These are phyloP conservation scores for Penaeus monodon DNA, from an alignment of 2,888 invertebrate genomes.

Conservation along the genomic window DNA sequence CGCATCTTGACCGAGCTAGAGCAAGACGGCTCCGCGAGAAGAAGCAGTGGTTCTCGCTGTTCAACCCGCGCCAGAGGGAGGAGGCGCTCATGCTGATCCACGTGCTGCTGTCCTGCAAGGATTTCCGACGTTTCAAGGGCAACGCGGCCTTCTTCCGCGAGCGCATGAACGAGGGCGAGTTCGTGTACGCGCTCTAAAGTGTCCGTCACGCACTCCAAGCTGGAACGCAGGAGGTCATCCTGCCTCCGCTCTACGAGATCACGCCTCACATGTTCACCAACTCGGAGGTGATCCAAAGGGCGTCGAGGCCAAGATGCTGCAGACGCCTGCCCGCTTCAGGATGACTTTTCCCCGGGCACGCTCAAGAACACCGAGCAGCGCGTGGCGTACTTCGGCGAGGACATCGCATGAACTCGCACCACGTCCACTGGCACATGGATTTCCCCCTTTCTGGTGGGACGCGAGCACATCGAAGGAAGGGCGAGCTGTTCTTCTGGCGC, in stretches of 20 bases:
- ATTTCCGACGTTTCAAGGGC: conserved; percentile 79
- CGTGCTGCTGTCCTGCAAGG: conserved; percentile 79
- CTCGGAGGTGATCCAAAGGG: conserved; percentile 71
- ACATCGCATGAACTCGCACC: conserved; percentile 68
- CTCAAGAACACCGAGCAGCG: conserved; percentile 67
- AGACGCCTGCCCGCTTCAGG: conserved; percentile 66
- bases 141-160: conserved; percentile 79
- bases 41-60: conserved; percentile 76
- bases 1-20: conserved; percentile 75
- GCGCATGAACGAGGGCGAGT: conserved; percentile 77
- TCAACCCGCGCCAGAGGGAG: conserved; percentile 75
- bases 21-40: conserved; percentile 74
- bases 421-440: conserved; percentile 68
- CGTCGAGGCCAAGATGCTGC: conserved; percentile 67
- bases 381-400: conserved; percentile 68
- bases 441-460: conserved; percentile 68
- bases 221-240: conserved; percentile 68
- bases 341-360: conserved; percentile 67
- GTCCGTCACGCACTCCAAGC: conserved; percentile 73
- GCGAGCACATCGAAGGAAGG: conserved; percentile 66
- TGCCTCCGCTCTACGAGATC: conserved; percentile 79
- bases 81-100: conserved; percentile 78
- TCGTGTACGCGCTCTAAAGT: conserved; percentile 76
- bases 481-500: conserved; percentile 67
- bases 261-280: conserved; percentile 78